Percentiles rank a stretch among this genome's conserved stretches.
phyloP scores from a whole-genome alignment of 2,113 vertebrate species.

The Apeltes quadracus region DNA sequence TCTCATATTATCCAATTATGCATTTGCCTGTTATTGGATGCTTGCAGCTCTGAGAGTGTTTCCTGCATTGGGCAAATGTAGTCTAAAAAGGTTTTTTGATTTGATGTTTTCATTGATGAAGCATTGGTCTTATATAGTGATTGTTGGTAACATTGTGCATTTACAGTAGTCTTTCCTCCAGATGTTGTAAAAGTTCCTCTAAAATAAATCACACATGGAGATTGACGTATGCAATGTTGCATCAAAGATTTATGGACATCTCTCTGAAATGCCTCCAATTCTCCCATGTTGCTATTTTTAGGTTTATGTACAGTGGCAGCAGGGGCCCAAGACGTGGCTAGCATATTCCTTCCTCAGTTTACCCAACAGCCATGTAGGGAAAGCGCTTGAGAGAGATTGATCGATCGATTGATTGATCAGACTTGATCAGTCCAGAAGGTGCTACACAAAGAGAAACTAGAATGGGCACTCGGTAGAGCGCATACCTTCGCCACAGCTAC shows the following conservation, averaged over 20 bases:
- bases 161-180: background rate
- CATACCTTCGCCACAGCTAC: too few relatives aligned
- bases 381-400: constrained; percentile 8
- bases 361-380: constrained; percentile 31
- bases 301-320: constrained; percentile 47
- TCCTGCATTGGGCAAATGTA: background rate
- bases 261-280: constrained; percentile 43
- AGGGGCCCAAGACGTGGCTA: constrained; percentile 31
- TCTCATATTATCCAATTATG: background rate
- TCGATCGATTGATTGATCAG: too few relatives aligned
- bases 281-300: constrained; percentile 51
- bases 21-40: background rate
- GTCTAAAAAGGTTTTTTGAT: background rate
- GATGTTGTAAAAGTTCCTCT: too few relatives aligned
- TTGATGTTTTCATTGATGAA: background rate
- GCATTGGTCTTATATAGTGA: background rate
- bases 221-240: constrained; percentile 42
- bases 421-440: constrained; percentile 42
- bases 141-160: background rate
- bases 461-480: too few relatives aligned
- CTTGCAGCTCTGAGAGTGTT: background rate
- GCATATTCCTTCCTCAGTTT: constrained; percentile 53
- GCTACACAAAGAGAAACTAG: constrained; percentile 18
- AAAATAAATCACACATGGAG: background rate
- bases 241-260: constrained; percentile 35